Conservation (phyloP, 2,797 vertebrate genomes). For the Phalloptychus januarius region DNA sequence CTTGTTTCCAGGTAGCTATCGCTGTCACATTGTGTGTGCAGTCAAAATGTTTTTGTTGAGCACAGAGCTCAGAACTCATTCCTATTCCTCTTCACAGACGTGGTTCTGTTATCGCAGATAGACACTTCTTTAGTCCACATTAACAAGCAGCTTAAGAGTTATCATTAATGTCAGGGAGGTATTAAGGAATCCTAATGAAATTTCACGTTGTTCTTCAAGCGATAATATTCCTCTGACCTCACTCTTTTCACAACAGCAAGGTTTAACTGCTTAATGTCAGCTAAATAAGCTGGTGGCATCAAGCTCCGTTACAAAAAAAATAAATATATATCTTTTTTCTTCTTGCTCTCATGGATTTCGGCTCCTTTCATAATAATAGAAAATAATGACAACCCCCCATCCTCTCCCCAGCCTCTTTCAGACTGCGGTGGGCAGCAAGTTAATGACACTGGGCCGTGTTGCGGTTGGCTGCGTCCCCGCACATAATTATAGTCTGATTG, state of each 20-base stretch:
- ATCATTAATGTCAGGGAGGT: constrained; percentile 74
- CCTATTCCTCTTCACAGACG: constrained; percentile 48
- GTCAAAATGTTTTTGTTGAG: constrained; percentile 50
- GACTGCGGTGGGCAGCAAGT: constrained; percentile 73
- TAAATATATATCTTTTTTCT: constrained; percentile 35
- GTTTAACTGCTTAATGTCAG: constrained; percentile 73
- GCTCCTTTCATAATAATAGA: constrained; percentile 75
- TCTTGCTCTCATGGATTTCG: constrained; percentile 66
- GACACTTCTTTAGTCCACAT: constrained; percentile 65
- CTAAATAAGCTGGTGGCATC: constrained; percentile 63
- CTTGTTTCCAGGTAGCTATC: constrained; percentile 50
- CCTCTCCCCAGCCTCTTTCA: constrained; percentile 48
- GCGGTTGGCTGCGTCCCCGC: constrained; percentile 74
- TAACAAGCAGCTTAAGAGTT: constrained; percentile 70
- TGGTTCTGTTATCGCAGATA: constrained; percentile 55
- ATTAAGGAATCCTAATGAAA: constrained; percentile 78
- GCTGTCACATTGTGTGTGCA: constrained; percentile 29
- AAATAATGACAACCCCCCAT: constrained; percentile 74
- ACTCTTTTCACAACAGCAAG: constrained; percentile 63
- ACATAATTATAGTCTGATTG: constrained; percentile 82
- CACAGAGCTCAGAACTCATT: constrained; percentile 35
- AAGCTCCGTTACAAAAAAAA: constrained; percentile 45
- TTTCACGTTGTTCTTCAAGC: constrained; percentile 74
- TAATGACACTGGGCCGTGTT: constrained; percentile 78
- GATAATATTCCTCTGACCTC: constrained; percentile 73